Conservation (phyloP, 2,113 vertebrate genomes). For the Spheniscus mendiculus region DNA sequence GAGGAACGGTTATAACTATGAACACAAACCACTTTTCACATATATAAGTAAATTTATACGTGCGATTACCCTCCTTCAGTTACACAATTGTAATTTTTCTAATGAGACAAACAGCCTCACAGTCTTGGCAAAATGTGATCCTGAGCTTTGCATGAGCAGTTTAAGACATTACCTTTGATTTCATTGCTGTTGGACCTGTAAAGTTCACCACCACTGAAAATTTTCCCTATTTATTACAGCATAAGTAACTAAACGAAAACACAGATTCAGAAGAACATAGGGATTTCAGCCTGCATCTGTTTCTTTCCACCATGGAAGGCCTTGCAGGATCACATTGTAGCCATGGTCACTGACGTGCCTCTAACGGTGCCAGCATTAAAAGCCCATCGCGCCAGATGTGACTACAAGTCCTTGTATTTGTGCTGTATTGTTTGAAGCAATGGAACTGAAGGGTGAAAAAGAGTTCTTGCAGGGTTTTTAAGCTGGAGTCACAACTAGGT, state of each 20-base stretch:
- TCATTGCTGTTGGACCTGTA: neutral
- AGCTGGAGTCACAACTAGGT: rapidly evolving
- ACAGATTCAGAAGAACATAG: neutral
- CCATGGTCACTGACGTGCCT: rapidly evolving
- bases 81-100: neutral
- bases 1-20: neutral
- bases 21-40: neutral
- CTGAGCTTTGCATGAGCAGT: neutral
- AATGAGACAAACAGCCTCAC: neutral
- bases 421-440: neutral
- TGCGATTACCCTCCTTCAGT: neutral
- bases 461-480: neutral
- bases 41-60: neutral
- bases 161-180: neutral
- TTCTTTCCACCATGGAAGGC: neutral
- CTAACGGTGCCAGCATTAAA: neutral
- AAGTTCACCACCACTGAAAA: neutral
- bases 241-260: neutral
- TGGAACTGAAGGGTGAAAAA: neutral
- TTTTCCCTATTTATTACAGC: neutral
- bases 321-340: neutral
- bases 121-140: neutral
- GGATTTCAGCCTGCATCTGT: neutral
- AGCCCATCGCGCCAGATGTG: neutral
- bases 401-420: neutral